phyloP scores from a whole-genome alignment of 1,140 invertebrate species.

The Drosophila fuyamai region DNA sequence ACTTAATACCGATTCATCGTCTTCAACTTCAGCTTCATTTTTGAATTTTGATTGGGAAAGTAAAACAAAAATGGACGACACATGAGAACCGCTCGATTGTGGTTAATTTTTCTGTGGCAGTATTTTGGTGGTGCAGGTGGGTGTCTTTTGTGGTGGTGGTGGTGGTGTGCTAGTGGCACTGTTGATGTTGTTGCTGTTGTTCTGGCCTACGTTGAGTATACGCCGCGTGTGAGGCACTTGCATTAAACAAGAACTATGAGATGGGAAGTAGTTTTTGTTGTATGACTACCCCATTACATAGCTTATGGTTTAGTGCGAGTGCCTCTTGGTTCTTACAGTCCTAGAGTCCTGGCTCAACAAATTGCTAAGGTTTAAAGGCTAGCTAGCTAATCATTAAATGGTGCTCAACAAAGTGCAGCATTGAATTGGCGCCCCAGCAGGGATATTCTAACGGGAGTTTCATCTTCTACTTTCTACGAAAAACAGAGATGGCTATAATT shows the following conservation, averaged over 20 bases:
- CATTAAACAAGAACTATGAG: constrained; percentile 57
- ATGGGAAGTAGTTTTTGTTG: background rate
- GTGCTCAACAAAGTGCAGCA: constrained; percentile 46
- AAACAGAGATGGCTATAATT: constrained; percentile 25
- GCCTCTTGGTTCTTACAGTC: constrained; percentile 60
- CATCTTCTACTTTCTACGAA: constrained; percentile 6
- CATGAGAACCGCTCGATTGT: constrained; percentile 60
- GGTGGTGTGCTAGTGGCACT: constrained; percentile 24
- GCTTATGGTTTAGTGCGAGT: constrained; percentile 61
- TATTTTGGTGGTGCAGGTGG: constrained; percentile 28
- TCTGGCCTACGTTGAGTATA: constrained; percentile 63
- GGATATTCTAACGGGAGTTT: constrained; percentile 22
- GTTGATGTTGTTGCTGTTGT: constrained; percentile 39
- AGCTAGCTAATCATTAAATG: constrained; percentile 10
- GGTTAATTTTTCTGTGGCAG: constrained; percentile 8
- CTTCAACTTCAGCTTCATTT: constrained; percentile 40
- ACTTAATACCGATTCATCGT: constrained; percentile 59
- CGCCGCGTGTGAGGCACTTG: constrained; percentile 56
- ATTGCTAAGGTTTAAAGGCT: constrained; percentile 7
- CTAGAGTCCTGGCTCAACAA: constrained; percentile 50
- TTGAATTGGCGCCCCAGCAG: constrained; percentile 13
- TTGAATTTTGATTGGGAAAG: constrained; percentile 57
- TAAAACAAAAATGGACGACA: constrained; percentile 56
- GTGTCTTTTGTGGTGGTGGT: constrained; percentile 21
- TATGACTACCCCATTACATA: constrained; percentile 10